phyloP scores from a whole-genome alignment of 2,888 invertebrate genomes.

The Morpho achilles region DNA sequence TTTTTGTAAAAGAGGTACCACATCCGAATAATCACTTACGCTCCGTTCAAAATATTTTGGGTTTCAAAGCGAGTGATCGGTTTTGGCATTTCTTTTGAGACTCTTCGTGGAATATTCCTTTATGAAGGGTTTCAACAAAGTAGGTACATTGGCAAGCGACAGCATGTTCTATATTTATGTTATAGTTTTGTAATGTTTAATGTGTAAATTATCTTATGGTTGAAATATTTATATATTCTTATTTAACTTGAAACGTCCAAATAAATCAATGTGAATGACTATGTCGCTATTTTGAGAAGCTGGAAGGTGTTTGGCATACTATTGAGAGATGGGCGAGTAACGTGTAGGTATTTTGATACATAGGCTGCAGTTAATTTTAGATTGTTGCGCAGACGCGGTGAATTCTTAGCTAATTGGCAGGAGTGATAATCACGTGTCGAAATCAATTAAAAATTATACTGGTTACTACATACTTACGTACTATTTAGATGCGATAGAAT shows the following conservation, averaged over 20 bases:
- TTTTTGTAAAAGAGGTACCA: conserved; percentile 75
- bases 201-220: not conserved
- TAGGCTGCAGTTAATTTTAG: conserved; percentile 79
- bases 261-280: conserved; percentile 61
- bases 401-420: conserved; percentile 78
- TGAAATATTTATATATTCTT: conserved; percentile 7
- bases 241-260: conserved; percentile 26
- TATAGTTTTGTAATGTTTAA: not conserved
- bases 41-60: conserved; percentile 76
- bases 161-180: conserved; percentile 1
- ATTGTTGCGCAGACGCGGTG: conserved; percentile 77
- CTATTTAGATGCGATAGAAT: not conserved
- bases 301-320: conserved; percentile 79
- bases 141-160: conserved; percentile 13
- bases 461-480: conserved; percentile 5
- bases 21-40: conserved; percentile 78
- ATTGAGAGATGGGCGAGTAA: conserved; percentile 77
- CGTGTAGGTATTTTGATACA: conserved; percentile 78
- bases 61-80: conserved; percentile 60
- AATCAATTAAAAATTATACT: conserved; percentile 14
- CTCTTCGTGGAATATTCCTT: conserved; percentile 59
- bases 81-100: conserved; percentile 60
- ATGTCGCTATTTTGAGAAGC: conserved; percentile 71
- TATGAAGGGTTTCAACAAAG: conserved; percentile 30
- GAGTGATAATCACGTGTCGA: conserved; percentile 62